These are phyloP conservation scores for Phalera bucephala DNA, from an alignment of 2,888 invertebrate genomes.

Conservation along the genomic window DNA sequence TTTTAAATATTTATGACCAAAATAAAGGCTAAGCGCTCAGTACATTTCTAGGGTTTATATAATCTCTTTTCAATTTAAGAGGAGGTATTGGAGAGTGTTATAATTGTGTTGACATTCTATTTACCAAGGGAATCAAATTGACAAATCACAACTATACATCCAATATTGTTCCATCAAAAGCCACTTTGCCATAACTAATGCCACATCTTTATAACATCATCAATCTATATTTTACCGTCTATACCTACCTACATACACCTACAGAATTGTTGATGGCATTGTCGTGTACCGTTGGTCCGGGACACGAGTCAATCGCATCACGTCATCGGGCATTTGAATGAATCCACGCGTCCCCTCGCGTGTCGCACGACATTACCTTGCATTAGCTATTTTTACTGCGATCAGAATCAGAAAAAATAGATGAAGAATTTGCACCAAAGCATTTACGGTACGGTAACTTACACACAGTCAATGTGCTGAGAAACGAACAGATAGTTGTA, in stretches of 20 bases:
- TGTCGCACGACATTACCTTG: conserved; percentile 62
- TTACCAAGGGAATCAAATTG: too few species aligned
- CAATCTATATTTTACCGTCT: conserved; percentile 13
- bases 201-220: conserved; percentile 7
- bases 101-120: too few species aligned
- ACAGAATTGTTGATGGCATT: conserved; percentile 25
- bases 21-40: too few species aligned
- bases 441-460: conserved; percentile 21
- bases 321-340: conserved; percentile 76
- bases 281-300: conserved; percentile 33
- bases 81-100: too few species aligned
- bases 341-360: conserved; percentile 60
- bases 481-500: conserved; percentile 10
- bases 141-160: too few species aligned
- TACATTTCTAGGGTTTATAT: too few species aligned
- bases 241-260: too few species aligned
- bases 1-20: too few species aligned
- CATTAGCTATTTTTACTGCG: conserved; percentile 43
- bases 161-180: too few species aligned
- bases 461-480: conserved; percentile 20
- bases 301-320: conserved; percentile 59
- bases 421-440: conserved; percentile 21
- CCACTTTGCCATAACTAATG: neutral
- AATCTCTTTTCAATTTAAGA: too few species aligned
- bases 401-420: conserved; percentile 27